Percentiles rank a stretch among this genome's conserved stretches.
Evolutionary conservation across 1,140 invertebrate species (phyloP).

Genomic region (Chionoecetes opilio): DNA sequence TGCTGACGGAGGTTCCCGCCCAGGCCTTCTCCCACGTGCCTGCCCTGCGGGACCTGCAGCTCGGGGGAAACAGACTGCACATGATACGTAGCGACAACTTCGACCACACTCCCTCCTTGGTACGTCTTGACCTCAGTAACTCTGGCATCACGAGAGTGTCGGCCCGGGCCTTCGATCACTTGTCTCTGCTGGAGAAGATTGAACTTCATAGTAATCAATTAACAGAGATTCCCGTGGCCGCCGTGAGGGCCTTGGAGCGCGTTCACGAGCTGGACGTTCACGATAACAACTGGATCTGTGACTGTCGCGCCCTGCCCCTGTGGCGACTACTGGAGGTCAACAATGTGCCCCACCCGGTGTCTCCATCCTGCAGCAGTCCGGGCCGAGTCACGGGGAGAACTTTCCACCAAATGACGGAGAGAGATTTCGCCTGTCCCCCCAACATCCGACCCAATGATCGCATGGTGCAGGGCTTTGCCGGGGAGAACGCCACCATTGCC

Average conservation of each 20-base stretch:
- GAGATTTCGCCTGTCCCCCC: constrained; percentile 93
- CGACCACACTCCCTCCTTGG: constrained; percentile 88
- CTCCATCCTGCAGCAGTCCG: constrained; percentile 91
- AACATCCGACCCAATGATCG: constrained; percentile 89
- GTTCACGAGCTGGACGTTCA: constrained; percentile 82
- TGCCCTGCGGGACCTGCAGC: constrained; percentile 89
- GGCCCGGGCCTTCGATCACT: constrained; percentile 88
- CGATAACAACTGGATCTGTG: constrained; percentile 83
- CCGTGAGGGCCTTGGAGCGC: constrained; percentile 82
- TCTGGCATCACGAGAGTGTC: constrained; percentile 91
- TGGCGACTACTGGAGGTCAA: constrained; percentile 74
- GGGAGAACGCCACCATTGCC: constrained; percentile 92
- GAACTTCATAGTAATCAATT: constrained; percentile 79
- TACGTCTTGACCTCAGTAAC: constrained; percentile 92
- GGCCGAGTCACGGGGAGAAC: constrained; percentile 87
- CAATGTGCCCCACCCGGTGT: constrained; percentile 87
- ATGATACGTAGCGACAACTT: constrained; percentile 91
- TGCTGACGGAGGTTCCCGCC: constrained; percentile 90
- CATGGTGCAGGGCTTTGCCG: constrained; percentile 90
- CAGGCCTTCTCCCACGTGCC: constrained; percentile 90
- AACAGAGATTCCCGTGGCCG: constrained; percentile 81
- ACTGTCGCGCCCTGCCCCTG: constrained; percentile 82
- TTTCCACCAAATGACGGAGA: constrained; percentile 89
- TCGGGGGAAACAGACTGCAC: constrained; percentile 90
- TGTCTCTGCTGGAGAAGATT: constrained; percentile 79